phyloP scores from a whole-genome alignment of 1,140 invertebrate genomes.

The Pachypeltis micranthus region DNA sequence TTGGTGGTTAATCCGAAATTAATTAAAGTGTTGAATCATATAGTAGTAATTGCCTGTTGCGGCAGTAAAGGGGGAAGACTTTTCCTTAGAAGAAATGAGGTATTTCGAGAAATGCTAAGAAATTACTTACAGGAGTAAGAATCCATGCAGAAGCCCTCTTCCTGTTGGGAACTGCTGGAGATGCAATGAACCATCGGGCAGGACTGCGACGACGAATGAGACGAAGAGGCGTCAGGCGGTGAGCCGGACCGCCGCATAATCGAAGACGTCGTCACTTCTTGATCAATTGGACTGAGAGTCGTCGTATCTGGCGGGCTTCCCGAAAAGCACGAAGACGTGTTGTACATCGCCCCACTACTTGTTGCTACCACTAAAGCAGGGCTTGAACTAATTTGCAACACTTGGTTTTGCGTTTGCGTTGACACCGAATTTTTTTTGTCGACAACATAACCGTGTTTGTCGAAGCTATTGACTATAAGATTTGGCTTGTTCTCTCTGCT shows the following conservation, averaged over 20 bases:
- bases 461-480: slow-evolving; percentile 22
- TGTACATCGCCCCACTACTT: slow-evolving; percentile 43
- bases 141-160: slow-evolving; percentile 15
- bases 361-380: slow-evolving; percentile 39
- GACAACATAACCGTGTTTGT: slow-evolving; percentile 1
- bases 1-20: too few relatives aligned
- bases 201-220: slow-evolving; percentile 18
- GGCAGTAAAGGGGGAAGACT: neutral
- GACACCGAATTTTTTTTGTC: slow-evolving; percentile 47
- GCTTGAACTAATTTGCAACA: slow-evolving; percentile 25
- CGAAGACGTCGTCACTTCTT: slow-evolving; percentile 26
- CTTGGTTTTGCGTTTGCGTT: slow-evolving; percentile 53
- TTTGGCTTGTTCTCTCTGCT: slow-evolving; percentile 15
- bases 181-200: slow-evolving; percentile 64
- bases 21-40: too few relatives aligned
- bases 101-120: neutral
- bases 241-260: slow-evolving; percentile 24
- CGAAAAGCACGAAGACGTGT: slow-evolving; percentile 30
- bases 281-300: slow-evolving; percentile 57
- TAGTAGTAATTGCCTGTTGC: neutral
- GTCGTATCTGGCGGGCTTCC: slow-evolving; percentile 62
- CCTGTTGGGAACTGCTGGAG: slow-evolving; percentile 49
- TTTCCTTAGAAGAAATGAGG: neutral
- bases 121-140: slow-evolving; percentile 12
- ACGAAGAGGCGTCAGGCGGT: slow-evolving; percentile 19